These are phyloP conservation scores for Excalfactoria chinensis DNA, from an alignment of 2,113 vertebrate species.

Conservation along the genomic window DNA sequence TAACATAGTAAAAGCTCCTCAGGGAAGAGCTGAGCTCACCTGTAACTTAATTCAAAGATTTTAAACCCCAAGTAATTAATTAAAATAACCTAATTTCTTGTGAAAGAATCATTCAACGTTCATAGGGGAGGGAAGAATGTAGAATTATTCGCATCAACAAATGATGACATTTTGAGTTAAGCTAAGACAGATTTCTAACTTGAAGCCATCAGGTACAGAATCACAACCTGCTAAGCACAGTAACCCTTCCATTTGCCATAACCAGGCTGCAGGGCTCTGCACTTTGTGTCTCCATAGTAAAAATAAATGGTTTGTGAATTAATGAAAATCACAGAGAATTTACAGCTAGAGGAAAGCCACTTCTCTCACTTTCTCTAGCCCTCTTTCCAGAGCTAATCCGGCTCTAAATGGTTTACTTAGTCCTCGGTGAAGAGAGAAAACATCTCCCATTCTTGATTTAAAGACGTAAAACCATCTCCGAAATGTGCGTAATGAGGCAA, in stretches of 20 bases:
- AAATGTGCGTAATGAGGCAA: background rate
- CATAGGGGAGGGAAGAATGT: conserved; percentile 6
- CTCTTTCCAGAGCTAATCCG: background rate
- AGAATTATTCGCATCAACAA: background rate
- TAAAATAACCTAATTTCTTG: conserved; percentile 49
- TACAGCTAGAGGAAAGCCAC: background rate
- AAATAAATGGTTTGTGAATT: background rate
- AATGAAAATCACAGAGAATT: background rate
- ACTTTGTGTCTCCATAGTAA: background rate
- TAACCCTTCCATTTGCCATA: background rate
- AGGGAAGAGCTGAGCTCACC: conserved; percentile 62
- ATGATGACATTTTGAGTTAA: background rate
- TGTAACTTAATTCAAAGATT: conserved; percentile 63
- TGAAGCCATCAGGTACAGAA: conserved; percentile 7
- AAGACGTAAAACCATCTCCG: background rate
- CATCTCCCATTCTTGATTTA: background rate
- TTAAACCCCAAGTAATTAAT: conserved; percentile 49
- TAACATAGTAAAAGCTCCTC: conserved; percentile 39
- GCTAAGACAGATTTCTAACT: conserved; percentile 12
- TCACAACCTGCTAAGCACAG: background rate
- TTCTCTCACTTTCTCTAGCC: background rate
- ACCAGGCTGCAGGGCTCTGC: background rate
- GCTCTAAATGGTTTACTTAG: background rate
- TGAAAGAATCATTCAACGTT: conserved; percentile 42
- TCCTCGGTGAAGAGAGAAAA: background rate